phyloP scores from a whole-genome alignment of 2,113 vertebrate genomes.

The Cairina moschata region DNA sequence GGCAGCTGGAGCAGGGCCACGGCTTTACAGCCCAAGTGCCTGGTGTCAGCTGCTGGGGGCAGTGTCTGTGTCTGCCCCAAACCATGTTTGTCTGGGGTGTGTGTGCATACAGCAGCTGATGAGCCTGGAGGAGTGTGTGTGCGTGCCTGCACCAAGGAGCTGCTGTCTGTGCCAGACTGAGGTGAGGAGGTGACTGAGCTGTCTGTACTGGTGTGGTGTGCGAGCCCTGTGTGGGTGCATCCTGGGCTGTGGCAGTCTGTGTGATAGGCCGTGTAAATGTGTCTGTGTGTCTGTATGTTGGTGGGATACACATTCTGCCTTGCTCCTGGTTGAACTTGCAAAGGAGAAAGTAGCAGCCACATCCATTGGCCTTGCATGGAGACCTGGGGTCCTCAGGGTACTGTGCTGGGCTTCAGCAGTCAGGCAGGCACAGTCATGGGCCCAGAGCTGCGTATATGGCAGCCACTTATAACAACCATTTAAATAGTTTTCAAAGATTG shows the following conservation, averaged over 20 bases:
- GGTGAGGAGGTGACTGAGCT: neutral
- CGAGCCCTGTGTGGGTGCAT: neutral
- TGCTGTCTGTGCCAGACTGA: neutral
- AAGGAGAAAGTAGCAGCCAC: neutral
- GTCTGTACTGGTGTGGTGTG: neutral
- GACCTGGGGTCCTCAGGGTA: accelerated
- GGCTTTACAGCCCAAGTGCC: too few relatives aligned
- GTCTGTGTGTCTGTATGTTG: neutral
- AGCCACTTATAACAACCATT: neutral
- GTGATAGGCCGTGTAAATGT: accelerated
- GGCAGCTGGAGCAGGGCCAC: too few relatives aligned
- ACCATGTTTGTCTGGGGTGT: too few relatives aligned
- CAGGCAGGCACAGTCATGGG: neutral
- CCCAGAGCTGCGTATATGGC: too few relatives aligned
- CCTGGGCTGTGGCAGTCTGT: accelerated
- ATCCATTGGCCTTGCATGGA: neutral
- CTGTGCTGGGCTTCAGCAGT: neutral
- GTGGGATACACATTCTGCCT: neutral
- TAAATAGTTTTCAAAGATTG: neutral
- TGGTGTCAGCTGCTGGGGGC: too few relatives aligned
- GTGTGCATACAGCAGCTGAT: neutral
- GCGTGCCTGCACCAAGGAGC: too few relatives aligned
- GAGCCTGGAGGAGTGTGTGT: neutral
- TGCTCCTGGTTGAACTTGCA: neutral
- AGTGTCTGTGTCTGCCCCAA: too few relatives aligned